phyloP scores from a whole-genome alignment of 2,113 vertebrate genomes.

The Silurus glanis region DNA sequence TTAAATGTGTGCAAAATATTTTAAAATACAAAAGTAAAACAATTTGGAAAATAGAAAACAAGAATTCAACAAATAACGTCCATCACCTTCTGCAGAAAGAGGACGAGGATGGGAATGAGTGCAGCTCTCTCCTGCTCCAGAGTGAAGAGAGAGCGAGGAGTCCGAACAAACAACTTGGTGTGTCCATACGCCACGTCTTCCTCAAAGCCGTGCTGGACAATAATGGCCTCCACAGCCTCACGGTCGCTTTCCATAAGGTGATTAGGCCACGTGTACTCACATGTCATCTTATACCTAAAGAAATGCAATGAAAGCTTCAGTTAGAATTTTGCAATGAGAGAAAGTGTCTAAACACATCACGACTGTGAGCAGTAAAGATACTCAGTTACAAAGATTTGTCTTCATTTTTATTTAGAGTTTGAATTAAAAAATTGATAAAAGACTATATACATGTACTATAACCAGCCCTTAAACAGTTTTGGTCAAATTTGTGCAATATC shows the following conservation, averaged over 20 bases:
- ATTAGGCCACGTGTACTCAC: constrained; percentile 96
- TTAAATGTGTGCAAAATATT: neutral
- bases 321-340: neutral
- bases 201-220: constrained; percentile 85
- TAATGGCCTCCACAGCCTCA: constrained; percentile 82
- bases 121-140: constrained; percentile 83
- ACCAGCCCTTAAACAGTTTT: neutral
- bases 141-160: constrained; percentile 78
- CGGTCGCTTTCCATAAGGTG: constrained; percentile 84
- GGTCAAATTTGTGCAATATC: neutral
- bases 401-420: neutral
- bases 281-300: constrained; percentile 93
- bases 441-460: neutral
- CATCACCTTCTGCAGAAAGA: constrained; percentile 91
- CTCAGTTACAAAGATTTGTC: neutral
- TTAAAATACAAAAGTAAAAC: neutral
- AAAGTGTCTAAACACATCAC: neutral
- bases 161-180: constrained; percentile 88
- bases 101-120: constrained; percentile 89
- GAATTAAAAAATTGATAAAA: neutral
- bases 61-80: neutral
- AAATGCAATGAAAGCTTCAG: neutral
- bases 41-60: neutral
- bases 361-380: neutral
- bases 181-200: constrained; percentile 86